Conservation (phyloP, 1,140 invertebrate species). For the Homarus americanus region DNA sequence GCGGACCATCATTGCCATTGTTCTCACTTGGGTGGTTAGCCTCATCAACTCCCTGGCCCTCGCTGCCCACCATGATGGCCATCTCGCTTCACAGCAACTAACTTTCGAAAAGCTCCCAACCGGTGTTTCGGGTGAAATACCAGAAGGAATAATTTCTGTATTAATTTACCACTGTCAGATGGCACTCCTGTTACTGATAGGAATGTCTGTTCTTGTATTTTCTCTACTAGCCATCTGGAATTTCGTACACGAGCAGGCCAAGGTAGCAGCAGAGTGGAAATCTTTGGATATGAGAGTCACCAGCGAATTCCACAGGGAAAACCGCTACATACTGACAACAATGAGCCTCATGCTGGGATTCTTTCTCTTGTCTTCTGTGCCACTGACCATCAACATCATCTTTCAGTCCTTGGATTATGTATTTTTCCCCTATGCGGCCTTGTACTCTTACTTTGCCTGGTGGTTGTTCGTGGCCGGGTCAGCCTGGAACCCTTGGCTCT, state of each 20-base stretch:
- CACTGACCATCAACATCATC: neutral
- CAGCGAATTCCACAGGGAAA: neutral
- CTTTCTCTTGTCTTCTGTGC: neutral
- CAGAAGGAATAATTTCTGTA: neutral
- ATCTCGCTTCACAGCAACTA: neutral
- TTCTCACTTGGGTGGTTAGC: constrained; percentile 10
- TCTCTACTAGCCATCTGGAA: constrained; percentile 28
- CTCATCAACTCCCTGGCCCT: neutral
- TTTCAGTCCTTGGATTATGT: neutral
- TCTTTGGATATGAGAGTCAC: constrained; percentile 15
- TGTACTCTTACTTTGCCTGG: constrained; percentile 15
- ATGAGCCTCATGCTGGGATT: constrained; percentile 18
- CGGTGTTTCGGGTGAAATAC: neutral
- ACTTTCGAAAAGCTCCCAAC: constrained; percentile 31
- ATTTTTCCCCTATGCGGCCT: neutral
- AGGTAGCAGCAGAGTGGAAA: constrained; percentile 22
- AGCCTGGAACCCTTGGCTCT: constrained; percentile 51
- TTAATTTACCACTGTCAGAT: neutral
- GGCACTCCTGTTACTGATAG: neutral
- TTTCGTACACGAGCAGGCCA: neutral
- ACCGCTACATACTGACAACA: constrained; percentile 15
- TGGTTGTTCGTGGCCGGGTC: constrained; percentile 31
- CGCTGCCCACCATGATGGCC: neutral
- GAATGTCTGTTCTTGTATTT: constrained; percentile 5
- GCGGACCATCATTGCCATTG: neutral